A percentile compares a stretch with the other conserved stretches of the same genome.
Evolutionary conservation across 2,888 invertebrate species (phyloP).

Genomic region (Agrochola circellaris): DNA sequence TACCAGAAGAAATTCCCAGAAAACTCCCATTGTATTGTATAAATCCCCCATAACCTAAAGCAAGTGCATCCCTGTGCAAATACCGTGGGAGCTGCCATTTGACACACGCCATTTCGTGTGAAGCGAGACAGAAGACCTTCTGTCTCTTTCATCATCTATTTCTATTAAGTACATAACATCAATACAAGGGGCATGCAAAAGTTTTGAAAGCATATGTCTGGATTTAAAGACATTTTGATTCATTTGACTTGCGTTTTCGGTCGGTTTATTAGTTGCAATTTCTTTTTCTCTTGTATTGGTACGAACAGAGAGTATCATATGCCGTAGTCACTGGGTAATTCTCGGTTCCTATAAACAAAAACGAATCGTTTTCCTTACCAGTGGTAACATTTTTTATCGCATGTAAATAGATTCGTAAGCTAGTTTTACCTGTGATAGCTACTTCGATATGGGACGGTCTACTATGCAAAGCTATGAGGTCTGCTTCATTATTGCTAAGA

Average conservation of each 20-base stretch:
- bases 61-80: conserved; percentile 72
- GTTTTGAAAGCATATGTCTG: neutral
- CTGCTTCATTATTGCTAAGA: no score
- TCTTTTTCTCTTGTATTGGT: neutral
- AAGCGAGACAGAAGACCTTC: conserved; percentile 69
- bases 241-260: neutral
- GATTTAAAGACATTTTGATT: conserved; percentile 10
- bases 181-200: neutral
- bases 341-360: no score
- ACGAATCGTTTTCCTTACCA: no score
- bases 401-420: no score
- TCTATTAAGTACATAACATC: conserved; percentile 59
- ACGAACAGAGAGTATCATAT: neutral
- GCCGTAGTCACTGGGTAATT: no score
- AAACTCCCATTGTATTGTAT: neutral
- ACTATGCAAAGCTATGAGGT: no score
- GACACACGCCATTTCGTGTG: conserved; percentile 82
- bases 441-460: no score
- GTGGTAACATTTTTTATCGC: no score
- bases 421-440: no score
- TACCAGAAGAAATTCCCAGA: neutral
- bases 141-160: conserved; percentile 62
- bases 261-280: neutral
- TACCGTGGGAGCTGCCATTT: conserved; percentile 83
- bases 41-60: neutral